Conservation (phyloP, 2,113 vertebrate species). For the Actinemys pallida region DNA sequence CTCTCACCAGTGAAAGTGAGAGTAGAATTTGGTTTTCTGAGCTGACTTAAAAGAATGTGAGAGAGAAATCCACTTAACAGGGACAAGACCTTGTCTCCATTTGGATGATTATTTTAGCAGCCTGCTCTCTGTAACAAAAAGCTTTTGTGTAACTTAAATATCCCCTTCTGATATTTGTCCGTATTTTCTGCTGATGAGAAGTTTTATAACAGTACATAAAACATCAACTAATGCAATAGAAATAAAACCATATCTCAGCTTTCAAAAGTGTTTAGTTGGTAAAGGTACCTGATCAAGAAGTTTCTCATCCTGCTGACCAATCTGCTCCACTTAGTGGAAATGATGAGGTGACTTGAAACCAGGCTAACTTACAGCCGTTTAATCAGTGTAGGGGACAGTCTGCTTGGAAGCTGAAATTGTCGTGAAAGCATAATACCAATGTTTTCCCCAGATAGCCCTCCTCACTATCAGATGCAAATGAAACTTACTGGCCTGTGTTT, state of each 20-base stretch:
- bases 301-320: not conserved
- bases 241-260: not conserved
- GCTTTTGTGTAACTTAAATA: not conserved
- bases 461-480: not conserved
- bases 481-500: not conserved
- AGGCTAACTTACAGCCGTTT: not conserved
- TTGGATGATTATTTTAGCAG: not conserved
- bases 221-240: not conserved
- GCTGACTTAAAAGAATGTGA: not conserved
- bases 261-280: not conserved
- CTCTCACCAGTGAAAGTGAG: constrained; percentile 29
- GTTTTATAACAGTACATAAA: not conserved
- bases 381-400: not conserved
- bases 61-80: constrained; percentile 10
- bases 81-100: not conserved
- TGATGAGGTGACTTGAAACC: not conserved
- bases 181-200: not conserved
- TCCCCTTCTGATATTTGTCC: not conserved
- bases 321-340: not conserved
- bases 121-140: not conserved
- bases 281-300: not conserved
- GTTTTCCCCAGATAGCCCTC: not conserved
- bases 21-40: not conserved
- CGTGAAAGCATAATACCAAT: not conserved
- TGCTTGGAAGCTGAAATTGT: not conserved